A percentile compares a stretch with the other conserved stretches of the same genome.
phyloP scores from a whole-genome alignment of 2,113 vertebrate species.

The Craseonycteris thonglongyai region DNA sequence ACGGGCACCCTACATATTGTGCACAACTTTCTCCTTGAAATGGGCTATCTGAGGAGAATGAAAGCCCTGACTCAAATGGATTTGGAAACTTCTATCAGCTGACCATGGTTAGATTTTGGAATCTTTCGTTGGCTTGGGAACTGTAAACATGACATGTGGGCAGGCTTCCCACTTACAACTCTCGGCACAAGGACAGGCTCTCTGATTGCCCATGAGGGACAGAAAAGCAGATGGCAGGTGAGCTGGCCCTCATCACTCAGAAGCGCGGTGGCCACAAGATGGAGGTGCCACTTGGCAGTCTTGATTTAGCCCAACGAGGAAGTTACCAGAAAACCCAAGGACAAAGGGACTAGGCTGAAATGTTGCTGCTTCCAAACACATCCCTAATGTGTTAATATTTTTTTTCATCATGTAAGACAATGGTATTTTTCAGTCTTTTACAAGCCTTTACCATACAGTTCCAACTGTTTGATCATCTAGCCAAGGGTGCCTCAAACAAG shows the following conservation, averaged over 20 bases:
- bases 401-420: not conserved
- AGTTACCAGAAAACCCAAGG: not conserved
- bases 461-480: not conserved
- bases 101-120: slow-evolving; percentile 24
- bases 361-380: not conserved
- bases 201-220: not conserved
- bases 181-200: not conserved
- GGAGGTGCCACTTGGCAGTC: not conserved
- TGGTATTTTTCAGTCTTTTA: not conserved
- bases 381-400: not conserved
- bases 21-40: not conserved
- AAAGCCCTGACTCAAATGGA: not conserved
- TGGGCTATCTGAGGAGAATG: slow-evolving; percentile 9
- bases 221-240: slow-evolving; percentile 58
- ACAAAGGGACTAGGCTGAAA: not conserved
- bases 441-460: not conserved
- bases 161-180: slow-evolving; percentile 34
- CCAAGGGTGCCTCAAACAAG: not conserved
- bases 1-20: not conserved
- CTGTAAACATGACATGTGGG: slow-evolving; percentile 28
- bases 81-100: slow-evolving; percentile 25
- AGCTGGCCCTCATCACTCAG: slow-evolving; percentile 27
- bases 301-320: slow-evolving; percentile 14
- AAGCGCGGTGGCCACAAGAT: not conserved
- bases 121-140: slow-evolving; percentile 46